Conservation (phyloP, 92 coral and sea anemone species). For the Epizoanthus rinbou region DNA sequence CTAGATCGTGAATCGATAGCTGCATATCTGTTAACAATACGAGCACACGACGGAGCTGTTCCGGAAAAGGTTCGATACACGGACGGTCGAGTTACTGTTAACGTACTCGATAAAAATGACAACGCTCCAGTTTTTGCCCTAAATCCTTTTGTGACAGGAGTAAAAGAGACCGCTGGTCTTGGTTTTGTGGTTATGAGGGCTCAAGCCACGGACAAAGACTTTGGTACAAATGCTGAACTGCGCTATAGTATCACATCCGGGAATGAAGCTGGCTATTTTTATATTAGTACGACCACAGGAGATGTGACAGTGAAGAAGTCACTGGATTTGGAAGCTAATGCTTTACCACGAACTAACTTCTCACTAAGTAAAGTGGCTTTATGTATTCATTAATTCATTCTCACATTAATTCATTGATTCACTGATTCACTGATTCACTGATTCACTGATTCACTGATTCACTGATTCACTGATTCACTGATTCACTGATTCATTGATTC, state of each 20-base stretch:
- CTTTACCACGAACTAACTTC: slow-evolving; percentile 51
- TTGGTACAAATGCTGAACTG: slow-evolving; percentile 65
- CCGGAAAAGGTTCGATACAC: slow-evolving; percentile 68
- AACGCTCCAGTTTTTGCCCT: slow-evolving; percentile 72
- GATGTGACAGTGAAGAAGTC: slow-evolving; percentile 67
- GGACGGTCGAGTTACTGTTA: slow-evolving; percentile 46
- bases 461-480: no score
- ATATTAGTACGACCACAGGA: slow-evolving; percentile 56
- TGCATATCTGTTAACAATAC: slow-evolving; percentile 53
- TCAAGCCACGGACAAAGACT: slow-evolving; percentile 68
- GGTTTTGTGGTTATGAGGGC: slow-evolving; percentile 60
- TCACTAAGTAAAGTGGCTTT: slow-evolving; percentile 54
- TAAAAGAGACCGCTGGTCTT: slow-evolving; percentile 65
- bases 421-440: no score
- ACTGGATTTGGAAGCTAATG: slow-evolving; percentile 65
- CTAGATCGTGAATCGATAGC: slow-evolving; percentile 74
- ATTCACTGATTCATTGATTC: no score
- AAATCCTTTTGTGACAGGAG: slow-evolving; percentile 22
- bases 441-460: no score
- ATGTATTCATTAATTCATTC: background rate
- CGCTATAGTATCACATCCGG: slow-evolving; percentile 68
- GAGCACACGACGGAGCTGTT: slow-evolving; percentile 79
- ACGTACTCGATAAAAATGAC: slow-evolving; percentile 71
- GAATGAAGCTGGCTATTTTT: slow-evolving; percentile 66
- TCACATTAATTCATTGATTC: no score